phyloP scores from a whole-genome alignment of 2,113 vertebrate genomes.

The Xiphophorus hellerii region DNA sequence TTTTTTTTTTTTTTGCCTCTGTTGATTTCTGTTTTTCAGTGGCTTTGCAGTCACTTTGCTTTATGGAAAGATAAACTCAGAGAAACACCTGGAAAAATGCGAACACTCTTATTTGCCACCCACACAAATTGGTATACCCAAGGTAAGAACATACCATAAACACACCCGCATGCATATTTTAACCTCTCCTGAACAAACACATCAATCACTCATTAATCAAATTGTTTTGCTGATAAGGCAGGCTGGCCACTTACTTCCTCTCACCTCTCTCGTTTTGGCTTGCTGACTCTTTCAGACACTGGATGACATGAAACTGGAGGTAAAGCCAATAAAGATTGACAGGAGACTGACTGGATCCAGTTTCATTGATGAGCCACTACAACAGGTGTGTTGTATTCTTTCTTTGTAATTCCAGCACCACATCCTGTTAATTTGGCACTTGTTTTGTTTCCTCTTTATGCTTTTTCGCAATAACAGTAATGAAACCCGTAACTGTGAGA shows the following conservation, averaged over 20 bases:
- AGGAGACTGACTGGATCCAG: slow-evolving; percentile 95
- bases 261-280: not conserved
- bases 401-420: not conserved
- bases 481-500: not conserved
- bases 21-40: slow-evolving; percentile 69
- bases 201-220: not conserved
- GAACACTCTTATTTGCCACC: slow-evolving; percentile 94
- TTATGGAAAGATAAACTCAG: slow-evolving; percentile 97
- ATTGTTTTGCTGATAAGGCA: not conserved
- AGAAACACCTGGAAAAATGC: slow-evolving; percentile 95
- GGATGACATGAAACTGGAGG: slow-evolving; percentile 96
- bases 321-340: slow-evolving; percentile 93
- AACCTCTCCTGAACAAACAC: not conserved
- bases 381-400: slow-evolving; percentile 83
- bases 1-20: not conserved
- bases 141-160: slow-evolving; percentile 78
- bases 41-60: slow-evolving; percentile 93
- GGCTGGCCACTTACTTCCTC: not conserved
- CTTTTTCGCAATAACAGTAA: not conserved
- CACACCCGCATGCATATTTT: not conserved
- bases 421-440: not conserved
- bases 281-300: slow-evolving; percentile 81
- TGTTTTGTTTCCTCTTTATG: not conserved
- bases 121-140: slow-evolving; percentile 87
- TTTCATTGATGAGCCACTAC: slow-evolving; percentile 98